Conservation (phyloP, 1,140 invertebrate species). For the Cardiocondyla obscurior region DNA sequence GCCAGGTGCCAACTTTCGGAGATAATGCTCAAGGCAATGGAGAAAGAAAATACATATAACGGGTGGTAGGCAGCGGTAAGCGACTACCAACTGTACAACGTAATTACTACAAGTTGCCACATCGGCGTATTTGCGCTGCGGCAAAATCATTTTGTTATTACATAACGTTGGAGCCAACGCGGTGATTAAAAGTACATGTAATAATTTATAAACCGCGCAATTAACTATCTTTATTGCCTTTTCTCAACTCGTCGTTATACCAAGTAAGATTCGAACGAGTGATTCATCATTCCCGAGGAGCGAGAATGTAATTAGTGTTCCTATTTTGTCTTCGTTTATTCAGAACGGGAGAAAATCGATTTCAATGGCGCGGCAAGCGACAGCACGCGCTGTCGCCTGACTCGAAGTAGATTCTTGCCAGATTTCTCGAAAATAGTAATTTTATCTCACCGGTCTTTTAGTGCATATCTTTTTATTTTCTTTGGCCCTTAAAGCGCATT, state of each 20-base stretch:
- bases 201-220: conserved; percentile 15
- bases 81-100: neutral
- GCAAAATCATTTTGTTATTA: conserved; percentile 5
- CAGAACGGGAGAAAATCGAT: neutral
- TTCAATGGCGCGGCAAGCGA: neutral
- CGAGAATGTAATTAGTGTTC: conserved; percentile 15
- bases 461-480: neutral
- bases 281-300: neutral
- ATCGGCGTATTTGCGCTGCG: conserved; percentile 6
- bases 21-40: conserved; percentile 68
- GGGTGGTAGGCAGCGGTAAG: neutral
- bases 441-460: neutral
- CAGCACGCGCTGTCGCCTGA: conserved; percentile 34
- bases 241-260: neutral
- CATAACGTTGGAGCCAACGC: neutral
- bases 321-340: conserved; percentile 41
- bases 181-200: neutral
- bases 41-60: conserved; percentile 67
- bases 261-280: neutral
- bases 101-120: conserved; percentile 44
- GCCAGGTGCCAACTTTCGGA: conserved; percentile 68
- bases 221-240: conserved; percentile 21
- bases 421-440: conserved; percentile 27
- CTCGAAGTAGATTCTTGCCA: conserved; percentile 42
- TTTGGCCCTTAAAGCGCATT: neutral